Evolutionary conservation across 2,888 invertebrate genomes (phyloP), one percentile per base, ranked within the genome.

Genomic region (Cancer borealis): DNA sequence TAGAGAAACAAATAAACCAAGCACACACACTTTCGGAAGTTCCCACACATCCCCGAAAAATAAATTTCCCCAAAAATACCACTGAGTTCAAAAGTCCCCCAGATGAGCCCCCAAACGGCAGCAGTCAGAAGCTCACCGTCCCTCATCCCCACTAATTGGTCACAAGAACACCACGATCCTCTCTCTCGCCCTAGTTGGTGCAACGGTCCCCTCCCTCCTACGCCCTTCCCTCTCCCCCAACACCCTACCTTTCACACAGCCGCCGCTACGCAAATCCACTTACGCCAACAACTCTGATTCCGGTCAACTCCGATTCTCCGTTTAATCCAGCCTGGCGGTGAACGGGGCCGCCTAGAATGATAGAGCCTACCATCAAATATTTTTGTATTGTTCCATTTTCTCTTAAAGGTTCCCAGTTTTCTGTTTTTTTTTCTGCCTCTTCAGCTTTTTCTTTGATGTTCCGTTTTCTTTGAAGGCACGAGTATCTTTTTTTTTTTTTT

Each of bases 201-300:
- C 73, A 26, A 14, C 84, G 10, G 39, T 60, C 66, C 66, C 30
- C 30, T 21, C 14, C 39, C 21, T 26, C 47, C 54, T 54, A 60
- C 39, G 6, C 54, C 17, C 12, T 10, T 14, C 60, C 17, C 54
- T 6, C 49, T n/a, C 46, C 12, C 39, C 66, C 10, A 10, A n/a
- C 66, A 14, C 91, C 6, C 90, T 21, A 66, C 26, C 66, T n/a
- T 17, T 45, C 39, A 39, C 91, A 66, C 45, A 84, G 84, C 30
- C 84, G 30, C 84, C 84, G 84, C 84, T 84, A 84, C 84, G 84
- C 84, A 84, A 84, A 84, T 39, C 84, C 84, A 84, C 39, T 84
- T 84, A 84, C 84, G 39, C 84, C 39, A 17, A 30, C 84, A 39
- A 84, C 14, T 84, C 8, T 39, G 84, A 84, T 84, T 84, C 84